Percentiles rank a stretch among this genome's conserved stretches.
These are phyloP conservation scores for Tiliacea aurago DNA, from an alignment of 2,888 invertebrate species.

Conservation along the genomic window DNA sequence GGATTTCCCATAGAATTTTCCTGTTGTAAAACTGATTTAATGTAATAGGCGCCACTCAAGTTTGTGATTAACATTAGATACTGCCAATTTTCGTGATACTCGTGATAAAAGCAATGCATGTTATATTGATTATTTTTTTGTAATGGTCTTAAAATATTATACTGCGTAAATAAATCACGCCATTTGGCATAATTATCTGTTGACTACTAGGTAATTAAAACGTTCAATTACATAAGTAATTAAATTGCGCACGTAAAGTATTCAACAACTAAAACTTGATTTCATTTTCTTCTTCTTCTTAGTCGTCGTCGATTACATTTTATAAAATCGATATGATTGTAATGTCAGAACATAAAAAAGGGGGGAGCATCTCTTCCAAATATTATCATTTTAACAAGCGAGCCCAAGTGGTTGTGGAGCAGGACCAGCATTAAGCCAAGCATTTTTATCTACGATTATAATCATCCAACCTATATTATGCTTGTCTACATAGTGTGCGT, in stretches of 20 bases:
- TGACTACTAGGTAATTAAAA: conserved; percentile 8
- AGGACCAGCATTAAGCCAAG: no score
- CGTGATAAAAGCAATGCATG: neutral
- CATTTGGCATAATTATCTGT: conserved; percentile 14
- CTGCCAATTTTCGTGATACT: neutral
- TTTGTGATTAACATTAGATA: neutral
- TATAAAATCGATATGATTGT: no score
- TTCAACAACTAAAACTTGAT: no score
- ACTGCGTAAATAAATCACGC: conserved; percentile 28
- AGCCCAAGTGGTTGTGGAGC: no score
- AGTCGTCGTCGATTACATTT: no score
- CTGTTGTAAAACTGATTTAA: conserved; percentile 12
- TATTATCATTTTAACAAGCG: no score
- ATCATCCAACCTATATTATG: no score
- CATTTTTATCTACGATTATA: no score
- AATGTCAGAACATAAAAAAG: no score
- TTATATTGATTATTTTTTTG: neutral
- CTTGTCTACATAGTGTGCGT: no score
- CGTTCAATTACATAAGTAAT: conserved; percentile 17
- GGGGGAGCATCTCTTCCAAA: no score
- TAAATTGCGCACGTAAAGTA: neutral
- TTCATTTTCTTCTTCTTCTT: no score
- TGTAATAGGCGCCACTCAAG: conserved; percentile 4
- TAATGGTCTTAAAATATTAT: neutral
- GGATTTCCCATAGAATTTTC: conserved; percentile 15